Conservation (phyloP, 2,797 vertebrate genomes). For the Mastacembelus armatus region DNA sequence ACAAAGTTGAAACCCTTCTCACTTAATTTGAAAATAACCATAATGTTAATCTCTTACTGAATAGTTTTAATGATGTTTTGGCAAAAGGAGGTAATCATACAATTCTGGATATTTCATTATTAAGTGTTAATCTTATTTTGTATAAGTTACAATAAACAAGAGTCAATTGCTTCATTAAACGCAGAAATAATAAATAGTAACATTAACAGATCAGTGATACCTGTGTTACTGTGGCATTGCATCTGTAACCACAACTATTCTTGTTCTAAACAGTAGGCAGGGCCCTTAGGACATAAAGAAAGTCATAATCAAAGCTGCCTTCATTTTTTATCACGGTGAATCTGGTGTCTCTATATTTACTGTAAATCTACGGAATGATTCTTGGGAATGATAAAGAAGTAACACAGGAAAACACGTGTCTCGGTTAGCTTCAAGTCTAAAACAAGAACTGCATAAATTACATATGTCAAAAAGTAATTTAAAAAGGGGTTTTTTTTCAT, state of each 20-base stretch:
- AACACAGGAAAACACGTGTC: slow-evolving; percentile 50
- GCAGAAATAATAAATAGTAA: slow-evolving; percentile 79
- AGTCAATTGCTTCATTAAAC: slow-evolving; percentile 68
- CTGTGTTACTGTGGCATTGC: slow-evolving; percentile 42
- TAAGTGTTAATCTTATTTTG: slow-evolving; percentile 67
- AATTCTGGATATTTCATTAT: slow-evolving; percentile 69
- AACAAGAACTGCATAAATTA: slow-evolving; percentile 47
- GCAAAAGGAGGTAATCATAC: slow-evolving; percentile 68
- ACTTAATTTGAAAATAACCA: slow-evolving; percentile 42
- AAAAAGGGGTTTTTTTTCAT: no score
- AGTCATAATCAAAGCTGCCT: slow-evolving; percentile 43
- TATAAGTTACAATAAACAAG: slow-evolving; percentile 70
- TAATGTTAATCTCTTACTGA: slow-evolving; percentile 56
- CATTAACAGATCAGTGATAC: slow-evolving; percentile 46
- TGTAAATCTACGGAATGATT: slow-evolving; percentile 62
- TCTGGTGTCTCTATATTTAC: slow-evolving; percentile 34
- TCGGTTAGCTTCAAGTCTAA: slow-evolving; percentile 39
- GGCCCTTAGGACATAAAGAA: slow-evolving; percentile 30
- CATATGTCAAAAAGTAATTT: no score
- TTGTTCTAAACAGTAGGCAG: slow-evolving; percentile 45
- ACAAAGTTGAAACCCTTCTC: slow-evolving; percentile 19
- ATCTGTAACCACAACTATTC: slow-evolving; percentile 31
- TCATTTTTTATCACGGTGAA: slow-evolving; percentile 47
- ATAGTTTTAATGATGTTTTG: slow-evolving; percentile 57
- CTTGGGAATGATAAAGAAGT: slow-evolving; percentile 59